Conservation (phyloP, 2,113 vertebrate species). For the Poeciliopsis turrubarensis region DNA sequence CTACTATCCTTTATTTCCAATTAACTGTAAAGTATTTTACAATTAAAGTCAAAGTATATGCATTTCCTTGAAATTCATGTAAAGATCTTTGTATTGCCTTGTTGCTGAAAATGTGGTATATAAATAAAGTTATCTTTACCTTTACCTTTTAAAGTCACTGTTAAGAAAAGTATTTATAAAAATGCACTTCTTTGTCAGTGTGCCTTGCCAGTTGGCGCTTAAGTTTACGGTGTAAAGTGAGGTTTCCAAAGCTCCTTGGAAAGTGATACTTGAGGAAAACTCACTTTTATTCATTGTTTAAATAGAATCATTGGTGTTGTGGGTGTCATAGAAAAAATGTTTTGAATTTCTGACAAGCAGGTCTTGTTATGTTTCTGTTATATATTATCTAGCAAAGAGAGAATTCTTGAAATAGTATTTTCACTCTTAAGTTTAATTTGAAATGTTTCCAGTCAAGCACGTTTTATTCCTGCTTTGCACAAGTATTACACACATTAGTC, state of each 20-base stretch:
- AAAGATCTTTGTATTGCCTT: no score
- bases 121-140: no score
- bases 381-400: not conserved
- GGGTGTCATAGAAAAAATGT: not conserved
- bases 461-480: not conserved
- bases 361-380: not conserved
- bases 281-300: not conserved
- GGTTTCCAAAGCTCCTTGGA: not conserved
- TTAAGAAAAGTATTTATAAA: not conserved
- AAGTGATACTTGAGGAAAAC: not conserved
- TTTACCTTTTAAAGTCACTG: not conserved
- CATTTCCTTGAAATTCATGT: no score
- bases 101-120: no score
- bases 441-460: not conserved
- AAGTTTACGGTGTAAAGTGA: no score
- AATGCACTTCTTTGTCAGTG: not conserved
- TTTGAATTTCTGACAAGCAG: not conserved
- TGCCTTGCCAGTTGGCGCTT: not conserved
- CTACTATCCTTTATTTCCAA: no score
- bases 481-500: constrained; percentile 10
- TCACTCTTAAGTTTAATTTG: constrained; percentile 35
- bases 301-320: not conserved
- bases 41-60: no score
- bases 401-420: not conserved
- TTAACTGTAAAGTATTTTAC: not conserved